Percentiles rank a stretch among this genome's conserved stretches.
phyloP scores from a whole-genome alignment of 2,888 invertebrate genomes.

The Cheilosia scutellata region DNA sequence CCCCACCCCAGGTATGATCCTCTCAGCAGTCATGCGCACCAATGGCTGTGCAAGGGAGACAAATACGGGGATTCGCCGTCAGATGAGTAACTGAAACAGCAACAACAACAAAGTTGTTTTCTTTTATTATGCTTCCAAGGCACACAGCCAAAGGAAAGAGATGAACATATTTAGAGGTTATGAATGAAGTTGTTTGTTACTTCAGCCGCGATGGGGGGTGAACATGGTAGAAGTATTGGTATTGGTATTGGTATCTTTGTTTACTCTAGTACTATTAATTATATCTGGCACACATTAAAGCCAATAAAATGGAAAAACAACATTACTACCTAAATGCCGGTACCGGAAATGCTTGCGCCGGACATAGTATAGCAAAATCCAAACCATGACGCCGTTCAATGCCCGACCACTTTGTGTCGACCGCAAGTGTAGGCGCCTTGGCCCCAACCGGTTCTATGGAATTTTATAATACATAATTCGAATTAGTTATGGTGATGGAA shows the following conservation, averaged over 20 bases:
- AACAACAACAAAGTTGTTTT: slow-evolving; percentile 53
- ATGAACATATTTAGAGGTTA: slow-evolving; percentile 23
- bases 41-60: slow-evolving; percentile 8
- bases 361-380: slow-evolving; percentile 86
- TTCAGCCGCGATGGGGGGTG: not conserved
- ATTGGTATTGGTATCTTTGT: slow-evolving; percentile 35
- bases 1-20: slow-evolving; percentile 1
- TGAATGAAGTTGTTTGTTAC: slow-evolving; percentile 62
- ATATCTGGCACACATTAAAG: slow-evolving; percentile 36
- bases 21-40: slow-evolving; percentile 60
- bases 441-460: slow-evolving; percentile 88
- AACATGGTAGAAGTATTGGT: not conserved
- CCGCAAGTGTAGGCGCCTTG: slow-evolving; percentile 89
- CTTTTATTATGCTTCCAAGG: slow-evolving; percentile 7
- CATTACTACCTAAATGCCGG: slow-evolving; percentile 86
- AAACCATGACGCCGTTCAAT: slow-evolving; percentile 83
- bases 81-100: slow-evolving; percentile 30
- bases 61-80: not conserved
- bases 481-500: slow-evolving; percentile 78
- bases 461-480: slow-evolving; percentile 40
- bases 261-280: slow-evolving; percentile 61
- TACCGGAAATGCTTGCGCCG: slow-evolving; percentile 91
- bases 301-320: slow-evolving; percentile 25
- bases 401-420: slow-evolving; percentile 88
- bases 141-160: slow-evolving; percentile 29